Base-by-base conservation (phyloP, 2,113 vertebrate species). In the Semnornis frantzii region DNA sequence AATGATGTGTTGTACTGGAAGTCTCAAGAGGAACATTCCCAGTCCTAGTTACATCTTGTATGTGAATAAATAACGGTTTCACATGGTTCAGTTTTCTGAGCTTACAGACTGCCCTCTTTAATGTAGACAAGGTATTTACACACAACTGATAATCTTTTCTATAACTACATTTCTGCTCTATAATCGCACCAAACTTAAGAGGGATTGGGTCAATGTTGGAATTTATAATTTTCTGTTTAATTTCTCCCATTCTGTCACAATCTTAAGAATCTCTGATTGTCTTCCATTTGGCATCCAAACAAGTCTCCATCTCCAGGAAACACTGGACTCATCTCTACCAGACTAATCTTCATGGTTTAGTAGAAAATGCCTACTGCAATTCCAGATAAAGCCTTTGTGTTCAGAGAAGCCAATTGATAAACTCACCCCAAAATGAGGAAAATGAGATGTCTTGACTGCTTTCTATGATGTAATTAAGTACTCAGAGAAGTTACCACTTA, bases 31-130 rank as follows among this genome's bases (percentile, higher is more conserved):
- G 42, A 82, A 59, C 15, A 57, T 62, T 8, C 39, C 46, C 1
- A 2, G 19, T 55, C 21, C 18, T 65, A 1, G 0, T 21, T 6
- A 0, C 46, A 68, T 31, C 28, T 19, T 59, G 3, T 46, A 77
- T 59, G 16, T 46, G 52, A 85, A 95, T 52, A 17, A 78, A 68
- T 39, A 63, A 63, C 62, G 9, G 20, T 60, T 48, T 66, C 27
- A 58, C 24, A 5, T 3, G 6, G 8, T 12, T 92, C 11, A 9
- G 8, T 58, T 69, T 92, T 78, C 55, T 75, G 27, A 60, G 13
- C 5, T 60, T 72, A 57, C 11, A 68, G 42, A 92, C 77, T 13
- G 52, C 10, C 6, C 5, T 59, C 13, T 90, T 34, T 28, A 78
- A 5, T 31, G 14, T 8, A 25, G 34, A 65, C 10, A 44, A 86